Evolutionary conservation across 92 coral and sea anemone species (phyloP).

Genomic region (Micromussa lordhowensis): DNA sequence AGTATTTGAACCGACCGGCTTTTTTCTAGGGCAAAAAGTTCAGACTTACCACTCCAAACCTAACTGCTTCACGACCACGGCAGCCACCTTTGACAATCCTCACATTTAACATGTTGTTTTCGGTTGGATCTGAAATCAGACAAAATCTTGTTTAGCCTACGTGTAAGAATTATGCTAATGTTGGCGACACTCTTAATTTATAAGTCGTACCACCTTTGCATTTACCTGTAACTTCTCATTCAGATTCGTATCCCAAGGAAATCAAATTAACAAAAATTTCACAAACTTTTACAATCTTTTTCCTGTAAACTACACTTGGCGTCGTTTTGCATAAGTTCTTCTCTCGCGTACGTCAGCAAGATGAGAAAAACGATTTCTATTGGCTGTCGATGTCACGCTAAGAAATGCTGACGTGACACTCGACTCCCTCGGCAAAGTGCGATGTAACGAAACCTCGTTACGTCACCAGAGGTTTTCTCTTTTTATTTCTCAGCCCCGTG

Average conservation of each 20-base stretch:
- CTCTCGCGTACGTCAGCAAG: conserved; percentile 23
- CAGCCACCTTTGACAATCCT: conserved; percentile 89
- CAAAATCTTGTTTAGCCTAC: not conserved
- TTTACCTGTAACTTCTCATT: conserved; percentile 12
- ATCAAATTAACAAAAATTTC: not conserved
- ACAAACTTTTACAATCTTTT: not conserved
- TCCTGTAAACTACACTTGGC: not conserved
- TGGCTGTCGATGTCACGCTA: not conserved
- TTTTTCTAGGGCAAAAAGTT: not conserved
- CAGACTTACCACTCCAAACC: conserved; percentile 40
- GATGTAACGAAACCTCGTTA: too few species aligned
- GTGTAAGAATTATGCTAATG: not conserved
- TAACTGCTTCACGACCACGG: conserved; percentile 78
- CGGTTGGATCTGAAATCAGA: not conserved
- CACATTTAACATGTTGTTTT: conserved; percentile 69
- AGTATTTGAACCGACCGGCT: not conserved
- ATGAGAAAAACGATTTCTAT: not conserved
- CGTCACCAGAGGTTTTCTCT: too few species aligned
- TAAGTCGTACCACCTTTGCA: not conserved
- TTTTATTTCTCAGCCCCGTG: too few species aligned
- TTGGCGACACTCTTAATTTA: not conserved
- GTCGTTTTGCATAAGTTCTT: not conserved
- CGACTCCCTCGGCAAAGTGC: not conserved
- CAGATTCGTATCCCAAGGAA: conserved; percentile 19
- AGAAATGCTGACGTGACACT: not conserved